Base-by-base conservation (phyloP, 1,140 invertebrate genomes). In the Zaprionus capensis region DNA sequence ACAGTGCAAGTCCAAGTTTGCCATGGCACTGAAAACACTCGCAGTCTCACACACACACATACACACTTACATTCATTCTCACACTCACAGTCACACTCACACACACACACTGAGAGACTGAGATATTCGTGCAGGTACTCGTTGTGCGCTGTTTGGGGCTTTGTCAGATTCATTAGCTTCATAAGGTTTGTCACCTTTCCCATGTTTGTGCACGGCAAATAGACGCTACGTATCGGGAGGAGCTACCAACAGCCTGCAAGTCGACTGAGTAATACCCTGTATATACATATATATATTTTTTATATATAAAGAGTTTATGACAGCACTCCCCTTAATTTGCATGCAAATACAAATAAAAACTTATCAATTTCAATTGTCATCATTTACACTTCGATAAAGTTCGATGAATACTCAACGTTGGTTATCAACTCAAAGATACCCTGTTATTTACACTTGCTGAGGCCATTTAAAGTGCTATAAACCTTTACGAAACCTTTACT, bases 101-200 rank as follows among this genome's bases (percentile, higher is more conserved):
- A 28, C 24, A 26, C 24, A 28, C 20, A 28, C 24, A 26, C 24
- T 20, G 28, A 17, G 55, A 28, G 22, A 66, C 58, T 73, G 31
- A 66, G 55, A 34, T 68, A 61, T 66, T 58, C 64, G 46, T 58
- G 17, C 49, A 44, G 57, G 65, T 74, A 69, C 57, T 74, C 38
- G 65, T 62, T 44, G 38, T 44, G 51, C 22, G 70, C 34, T 55
- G 55, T 58, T 71, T 71, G 38, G n/a, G 68, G 56, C 69, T 76
- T 75, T 61, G 61, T 76, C 61, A 76, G 73, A 62, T 65, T 76
- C 73, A 76, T 76, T 76, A 71, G 73, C 68, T 76, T 59, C 68
- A 76, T 76, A 71, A 71, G 68, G 73, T 65, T 76, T 76, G 73
- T 71, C 68, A 65, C 61, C 61, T 76, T 61, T 55, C 68, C 68